Evolutionary conservation across 2,797 vertebrate genomes (phyloP).

Genomic region (Lithobates sylvaticus): DNA sequence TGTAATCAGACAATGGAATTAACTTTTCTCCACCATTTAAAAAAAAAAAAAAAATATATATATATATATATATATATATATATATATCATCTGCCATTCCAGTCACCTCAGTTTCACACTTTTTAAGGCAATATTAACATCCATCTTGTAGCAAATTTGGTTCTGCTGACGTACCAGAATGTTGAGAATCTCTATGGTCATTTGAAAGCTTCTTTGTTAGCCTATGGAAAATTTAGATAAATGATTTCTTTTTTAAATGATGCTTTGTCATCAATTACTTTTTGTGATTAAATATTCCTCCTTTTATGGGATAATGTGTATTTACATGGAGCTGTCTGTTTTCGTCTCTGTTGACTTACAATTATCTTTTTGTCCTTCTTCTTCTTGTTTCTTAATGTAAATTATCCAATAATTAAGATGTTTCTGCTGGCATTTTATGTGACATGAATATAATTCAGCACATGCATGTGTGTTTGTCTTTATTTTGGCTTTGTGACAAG

Average conservation of each 20-base stretch:
- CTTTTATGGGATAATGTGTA: background rate
- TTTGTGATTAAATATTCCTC: background rate
- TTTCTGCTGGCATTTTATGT: background rate
- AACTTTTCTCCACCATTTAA: too few relatives aligned
- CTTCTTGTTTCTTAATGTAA: background rate
- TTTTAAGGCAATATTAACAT: background rate
- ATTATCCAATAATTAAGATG: background rate
- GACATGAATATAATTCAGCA: background rate
- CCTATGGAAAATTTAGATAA: background rate
- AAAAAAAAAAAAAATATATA: too few relatives aligned
- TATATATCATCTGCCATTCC: too few relatives aligned
- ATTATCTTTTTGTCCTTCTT: background rate
- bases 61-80: too few relatives aligned
- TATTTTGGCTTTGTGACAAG: background rate
- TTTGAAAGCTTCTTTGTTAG: background rate
- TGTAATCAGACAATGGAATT: too few relatives aligned
- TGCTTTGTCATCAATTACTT: too few relatives aligned
- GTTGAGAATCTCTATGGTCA: conserved; percentile 36
- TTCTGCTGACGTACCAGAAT: background rate
- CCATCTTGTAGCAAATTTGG: background rate
- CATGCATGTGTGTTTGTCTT: background rate
- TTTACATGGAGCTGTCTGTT: background rate
- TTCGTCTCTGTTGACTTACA: background rate
- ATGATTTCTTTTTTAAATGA: background rate
- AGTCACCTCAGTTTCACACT: too few relatives aligned